Evolutionary conservation across 2,797 vertebrate species (phyloP).

Genomic region (Pipistrellus kuhlii): DNA sequence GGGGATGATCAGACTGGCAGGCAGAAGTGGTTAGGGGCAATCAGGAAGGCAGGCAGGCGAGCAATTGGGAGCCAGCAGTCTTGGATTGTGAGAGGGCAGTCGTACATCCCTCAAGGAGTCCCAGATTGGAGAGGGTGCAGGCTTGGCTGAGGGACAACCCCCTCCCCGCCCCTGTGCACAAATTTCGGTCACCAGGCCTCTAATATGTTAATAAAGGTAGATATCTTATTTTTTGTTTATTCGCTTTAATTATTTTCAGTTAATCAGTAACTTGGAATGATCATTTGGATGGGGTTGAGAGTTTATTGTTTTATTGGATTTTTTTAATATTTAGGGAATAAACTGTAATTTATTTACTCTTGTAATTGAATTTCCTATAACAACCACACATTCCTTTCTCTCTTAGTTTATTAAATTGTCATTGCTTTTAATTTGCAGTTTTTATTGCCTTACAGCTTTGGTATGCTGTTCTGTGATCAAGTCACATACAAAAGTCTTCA

Average conservation of each 20-base stretch:
- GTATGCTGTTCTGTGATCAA: neutral
- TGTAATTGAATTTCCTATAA: slow-evolving; percentile 2
- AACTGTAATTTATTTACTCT: slow-evolving; percentile 22
- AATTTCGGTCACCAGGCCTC: no score
- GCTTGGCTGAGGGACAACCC: no score
- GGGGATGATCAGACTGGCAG: no score
- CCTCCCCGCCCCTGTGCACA: no score
- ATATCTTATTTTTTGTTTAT: slow-evolving; percentile 46
- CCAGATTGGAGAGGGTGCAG: no score
- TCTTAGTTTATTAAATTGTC: slow-evolving; percentile 22
- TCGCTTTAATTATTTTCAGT: slow-evolving; percentile 51
- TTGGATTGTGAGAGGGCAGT: no score
- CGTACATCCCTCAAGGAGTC: no score
- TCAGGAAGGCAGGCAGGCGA: no score
- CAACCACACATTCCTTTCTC: neutral
- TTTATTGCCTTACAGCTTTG: slow-evolving; percentile 40
- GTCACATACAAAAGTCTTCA: neutral
- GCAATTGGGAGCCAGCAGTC: no score
- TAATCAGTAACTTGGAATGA: neutral
- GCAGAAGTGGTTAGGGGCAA: no score
- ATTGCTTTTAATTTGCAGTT: slow-evolving; percentile 1
- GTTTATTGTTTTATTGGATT: slow-evolving; percentile 4
- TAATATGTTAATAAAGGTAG: neutral
- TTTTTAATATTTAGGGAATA: slow-evolving; percentile 39
- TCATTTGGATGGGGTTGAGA: neutral